Evolutionary conservation across 2,888 invertebrate genomes (phyloP).

Genomic region (Drosophila mimetica): DNA sequence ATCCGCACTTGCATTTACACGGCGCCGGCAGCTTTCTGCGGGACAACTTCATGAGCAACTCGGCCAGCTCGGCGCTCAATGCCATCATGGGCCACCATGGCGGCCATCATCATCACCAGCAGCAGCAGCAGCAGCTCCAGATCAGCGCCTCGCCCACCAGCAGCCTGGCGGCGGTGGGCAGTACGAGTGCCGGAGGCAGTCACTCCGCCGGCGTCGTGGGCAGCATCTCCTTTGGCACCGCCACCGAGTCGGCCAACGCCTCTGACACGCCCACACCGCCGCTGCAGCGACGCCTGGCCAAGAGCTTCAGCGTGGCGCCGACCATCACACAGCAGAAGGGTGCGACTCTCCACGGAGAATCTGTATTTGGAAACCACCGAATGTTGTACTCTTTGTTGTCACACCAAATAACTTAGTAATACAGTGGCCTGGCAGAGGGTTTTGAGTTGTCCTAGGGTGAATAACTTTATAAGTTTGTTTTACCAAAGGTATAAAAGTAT

Average conservation of each 20-base stretch:
- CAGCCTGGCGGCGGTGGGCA: constrained; percentile 42
- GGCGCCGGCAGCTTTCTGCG: constrained; percentile 80
- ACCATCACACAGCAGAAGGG: constrained; percentile 85
- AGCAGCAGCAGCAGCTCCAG: constrained; percentile 43
- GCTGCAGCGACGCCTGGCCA: constrained; percentile 93
- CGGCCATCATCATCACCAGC: constrained; percentile 39
- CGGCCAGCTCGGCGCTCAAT: constrained; percentile 82
- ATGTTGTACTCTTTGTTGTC: constrained; percentile 39
- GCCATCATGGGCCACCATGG: constrained; percentile 81
- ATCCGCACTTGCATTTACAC: constrained; percentile 81
- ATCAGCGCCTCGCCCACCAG: constrained; percentile 74
- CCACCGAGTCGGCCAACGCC: constrained; percentile 24
- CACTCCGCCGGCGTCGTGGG: constrained; percentile 82
- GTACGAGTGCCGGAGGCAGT: constrained; percentile 83
- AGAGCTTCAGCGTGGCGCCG: constrained; percentile 95
- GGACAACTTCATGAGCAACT: constrained; percentile 81
- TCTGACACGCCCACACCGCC: constrained; percentile 89
- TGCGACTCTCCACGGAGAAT: constrained; percentile 64
- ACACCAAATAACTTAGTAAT: neutral
- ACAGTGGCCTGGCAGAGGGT: constrained; percentile 26
- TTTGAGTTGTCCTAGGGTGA: neutral
- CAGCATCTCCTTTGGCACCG: constrained; percentile 75
- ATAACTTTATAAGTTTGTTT: too few relatives aligned
- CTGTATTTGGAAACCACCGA: constrained; percentile 18
- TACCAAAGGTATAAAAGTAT: too few relatives aligned